These are phyloP conservation scores for Melikaiella ostensackeni DNA, from an alignment of 2,888 invertebrate genomes.

Conservation along the genomic window DNA sequence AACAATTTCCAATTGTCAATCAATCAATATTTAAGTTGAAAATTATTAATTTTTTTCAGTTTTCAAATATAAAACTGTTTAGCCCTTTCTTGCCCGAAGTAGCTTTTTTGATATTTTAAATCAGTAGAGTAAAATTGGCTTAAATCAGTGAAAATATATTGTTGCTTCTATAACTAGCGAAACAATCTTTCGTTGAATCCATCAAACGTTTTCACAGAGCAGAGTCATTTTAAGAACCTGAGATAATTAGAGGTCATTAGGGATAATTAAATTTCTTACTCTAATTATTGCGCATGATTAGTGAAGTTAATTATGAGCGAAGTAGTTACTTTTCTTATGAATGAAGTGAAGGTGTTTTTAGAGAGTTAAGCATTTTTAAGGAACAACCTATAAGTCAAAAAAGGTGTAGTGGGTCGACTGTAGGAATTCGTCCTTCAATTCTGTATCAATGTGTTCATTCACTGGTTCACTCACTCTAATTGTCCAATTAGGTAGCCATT, in stretches of 20 bases:
- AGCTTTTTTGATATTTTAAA: too few relatives aligned
- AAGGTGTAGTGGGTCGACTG: constrained; percentile 27
- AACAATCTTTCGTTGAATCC: not conserved
- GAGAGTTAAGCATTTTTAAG: not conserved
- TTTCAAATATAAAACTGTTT: too few relatives aligned
- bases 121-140: too few relatives aligned
- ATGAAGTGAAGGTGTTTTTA: not conserved
- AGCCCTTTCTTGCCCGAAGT: too few relatives aligned
- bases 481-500: constrained; percentile 41
- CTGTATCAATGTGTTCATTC: constrained; percentile 39
- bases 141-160: too few relatives aligned
- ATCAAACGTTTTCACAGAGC: not conserved
- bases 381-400: constrained; percentile 20
- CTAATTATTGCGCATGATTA: constrained; percentile 11
- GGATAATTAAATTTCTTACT: not conserved
- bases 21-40: too few relatives aligned
- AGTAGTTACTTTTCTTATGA: not conserved
- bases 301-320: not conserved
- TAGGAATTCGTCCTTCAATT: constrained; percentile 39
- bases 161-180: too few relatives aligned
- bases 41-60: too few relatives aligned
- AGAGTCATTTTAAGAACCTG: not conserved
- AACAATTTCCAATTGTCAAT: too few relatives aligned
- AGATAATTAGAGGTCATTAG: constrained; percentile 11
- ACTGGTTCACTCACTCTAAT: constrained; percentile 38